Evolutionary conservation across 92 coral and sea anemone species (phyloP).

Genomic region (Heteractis magnifica): DNA sequence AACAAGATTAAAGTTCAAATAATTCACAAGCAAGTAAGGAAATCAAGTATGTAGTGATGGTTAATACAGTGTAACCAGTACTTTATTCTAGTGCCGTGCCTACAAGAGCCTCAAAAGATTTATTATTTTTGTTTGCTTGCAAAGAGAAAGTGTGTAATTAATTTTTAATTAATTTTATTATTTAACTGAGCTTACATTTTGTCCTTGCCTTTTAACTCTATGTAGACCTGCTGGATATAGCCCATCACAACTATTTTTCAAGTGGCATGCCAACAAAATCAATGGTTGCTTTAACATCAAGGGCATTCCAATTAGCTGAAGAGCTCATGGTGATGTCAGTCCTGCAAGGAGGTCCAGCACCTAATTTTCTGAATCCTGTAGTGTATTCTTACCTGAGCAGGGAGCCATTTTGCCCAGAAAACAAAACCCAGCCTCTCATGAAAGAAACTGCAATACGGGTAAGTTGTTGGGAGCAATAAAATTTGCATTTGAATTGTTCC

Average conservation of each 20-base stretch:
- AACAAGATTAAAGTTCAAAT: not conserved
- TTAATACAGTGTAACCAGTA: not conserved
- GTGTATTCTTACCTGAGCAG: slow-evolving; percentile 36
- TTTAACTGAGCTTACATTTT: slow-evolving; percentile 4
- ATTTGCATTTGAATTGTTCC: not conserved
- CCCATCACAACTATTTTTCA: slow-evolving; percentile 31
- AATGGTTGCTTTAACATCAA: slow-evolving; percentile 46
- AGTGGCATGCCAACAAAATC: slow-evolving; percentile 54
- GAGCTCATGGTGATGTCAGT: slow-evolving; percentile 57
- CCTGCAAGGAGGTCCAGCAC: slow-evolving; percentile 71
- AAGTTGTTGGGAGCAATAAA: slow-evolving; percentile 16
- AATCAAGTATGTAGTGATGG: slow-evolving; percentile 1
- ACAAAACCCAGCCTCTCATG: slow-evolving; percentile 35
- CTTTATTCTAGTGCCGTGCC: not conserved
- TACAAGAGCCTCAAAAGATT: not conserved
- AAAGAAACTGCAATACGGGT: slow-evolving; percentile 37
- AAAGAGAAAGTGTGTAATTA: not conserved
- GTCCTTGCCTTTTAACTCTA: slow-evolving; percentile 4
- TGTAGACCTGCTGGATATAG: slow-evolving; percentile 46
- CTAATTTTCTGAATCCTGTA: slow-evolving; percentile 55
- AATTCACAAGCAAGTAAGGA: not conserved
- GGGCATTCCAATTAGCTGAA: slow-evolving; percentile 44
- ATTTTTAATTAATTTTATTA: not conserved
- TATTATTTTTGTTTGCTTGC: not conserved
- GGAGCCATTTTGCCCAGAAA: slow-evolving; percentile 27